Evolutionary conservation across 2,888 invertebrate species (phyloP), one percentile per base, ranked within the genome.

Genomic region (Pyrochroa serraticornis): DNA sequence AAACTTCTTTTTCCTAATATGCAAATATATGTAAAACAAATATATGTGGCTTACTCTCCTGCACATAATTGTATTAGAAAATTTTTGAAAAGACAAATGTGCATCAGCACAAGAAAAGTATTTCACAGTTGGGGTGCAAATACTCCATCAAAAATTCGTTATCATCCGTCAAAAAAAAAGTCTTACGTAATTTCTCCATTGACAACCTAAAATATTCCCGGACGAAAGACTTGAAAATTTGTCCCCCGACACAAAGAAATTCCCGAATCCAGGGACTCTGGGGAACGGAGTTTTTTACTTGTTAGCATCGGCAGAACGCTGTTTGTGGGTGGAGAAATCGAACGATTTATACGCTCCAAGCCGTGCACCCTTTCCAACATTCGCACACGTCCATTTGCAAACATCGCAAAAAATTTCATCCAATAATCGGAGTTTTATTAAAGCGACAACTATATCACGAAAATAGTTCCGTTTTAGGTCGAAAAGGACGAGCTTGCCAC

Each of bases 321-420:
- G 71, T 71, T 70, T 68, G 71, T 66, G 66, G 70, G 71, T 69
- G 70, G 69, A 58, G 68, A 67, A 66, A 69, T 67, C 69, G 69
- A 71, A 71, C 69, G 66, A 71, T 70, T 70, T 71, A 70, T 71
- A 66, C 65, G 65, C 67, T 66, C 68, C 66, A 66, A 69, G 45
- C 42, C 49, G 63, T 22, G 66, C 48, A 49, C 54, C 47, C 53
- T 60, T 60, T 50, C 34, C 34, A 47, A 46, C 37, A 45, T 49
- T 46, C 22, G 22, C 22, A 22, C 44, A 38, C 45, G 60, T 54
- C 48, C 60, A 60, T 57, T 57, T 57, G 47, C 45, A 57, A 52
- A 62, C 53, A 62, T 55, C 45, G 45, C 52, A 47, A 41, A 47
- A 46, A 42, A 44, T 22, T 22, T 22, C 22, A 22, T 22, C 22